Conservation (phyloP, 2,888 invertebrate genomes). For the Tetranychus piercei region DNA sequence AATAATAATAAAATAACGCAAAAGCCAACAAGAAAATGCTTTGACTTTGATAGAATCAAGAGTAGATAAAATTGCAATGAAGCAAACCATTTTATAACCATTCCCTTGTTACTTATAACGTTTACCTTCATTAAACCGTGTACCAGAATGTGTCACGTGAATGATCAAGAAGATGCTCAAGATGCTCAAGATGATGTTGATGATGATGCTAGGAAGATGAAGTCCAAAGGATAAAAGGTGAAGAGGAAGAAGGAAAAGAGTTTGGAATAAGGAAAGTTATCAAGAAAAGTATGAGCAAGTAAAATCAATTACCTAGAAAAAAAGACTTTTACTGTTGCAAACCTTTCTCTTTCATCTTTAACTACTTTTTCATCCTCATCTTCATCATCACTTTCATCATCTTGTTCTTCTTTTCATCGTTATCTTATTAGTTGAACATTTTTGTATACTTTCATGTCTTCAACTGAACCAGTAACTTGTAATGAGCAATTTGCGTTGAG, state of each 20-base stretch:
- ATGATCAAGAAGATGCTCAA: neutral
- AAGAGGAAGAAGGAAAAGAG: neutral
- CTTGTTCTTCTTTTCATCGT: neutral
- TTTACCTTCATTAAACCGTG: no score
- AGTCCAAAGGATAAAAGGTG: neutral
- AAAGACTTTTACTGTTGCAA: neutral
- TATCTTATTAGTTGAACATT: neutral
- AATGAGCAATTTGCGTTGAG: neutral
- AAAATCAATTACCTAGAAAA: neutral
- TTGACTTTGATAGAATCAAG: no score
- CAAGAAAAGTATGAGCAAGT: neutral
- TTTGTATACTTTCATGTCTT: neutral
- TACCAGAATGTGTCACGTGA: no score
- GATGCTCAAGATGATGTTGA: neutral
- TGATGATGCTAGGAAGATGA: neutral
- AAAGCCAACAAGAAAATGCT: no score
- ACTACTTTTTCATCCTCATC: no score
- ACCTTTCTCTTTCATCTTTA: no score
- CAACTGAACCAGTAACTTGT: neutral
- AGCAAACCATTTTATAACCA: no score
- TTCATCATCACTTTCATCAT: neutral
- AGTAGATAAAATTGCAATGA: no score
- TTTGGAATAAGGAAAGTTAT: neutral
- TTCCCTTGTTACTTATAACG: no score
- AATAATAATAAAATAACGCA: no score